Evolutionary conservation across 1,140 invertebrate genomes (phyloP), one percentile per base, ranked within the genome.

Genomic region (Popillia japonica): DNA sequence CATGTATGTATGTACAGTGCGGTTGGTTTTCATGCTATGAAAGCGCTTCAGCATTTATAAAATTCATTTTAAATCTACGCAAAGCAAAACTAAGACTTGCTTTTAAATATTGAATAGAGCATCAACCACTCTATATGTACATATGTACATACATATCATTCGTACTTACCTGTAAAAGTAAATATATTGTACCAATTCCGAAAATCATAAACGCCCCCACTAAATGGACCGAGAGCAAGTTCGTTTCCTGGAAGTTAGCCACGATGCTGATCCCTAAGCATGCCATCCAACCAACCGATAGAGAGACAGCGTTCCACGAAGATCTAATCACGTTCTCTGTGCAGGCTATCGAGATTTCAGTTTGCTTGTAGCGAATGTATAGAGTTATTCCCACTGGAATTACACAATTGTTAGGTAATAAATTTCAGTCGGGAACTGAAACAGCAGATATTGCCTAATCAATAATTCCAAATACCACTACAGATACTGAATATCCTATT

Each of bases 171-270:
- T 91, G 92, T 3, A 91, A 80, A 86, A 88, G 90, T 79, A 90
- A 87, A 83, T 93, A 94, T 6, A 90, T 77, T 22, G 88, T 87
- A 1, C 91, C 92, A 40, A 89, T 83, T 11, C 89, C 90, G 85
- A 94, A 94, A 20, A 89, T 89, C 68, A 92, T 78, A 2, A 90
- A 79, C 2, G 92, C 92, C 40, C 93, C 93, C 44, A 91, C 83
- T 40, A 93, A 82, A 82, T 94, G 93, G 6, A 94, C 88, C 22
- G 85, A 80, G 10, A 93, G 81, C 2, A 92, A 87, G 81, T 91
- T 91, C 0, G 90, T 91, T 86, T 93, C 92, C 88, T 93, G 92
- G 86, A 94, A 94, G 84, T 93, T 93, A 1, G 89, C 93, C 2
- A 93, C 91, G 0, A 94, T 83, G 74, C 88, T 91, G 7, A 93